Evolutionary conservation across 2,888 invertebrate species (phyloP), one percentile per base, ranked within the genome.

Genomic region (Phyllotreta cruciferae): DNA sequence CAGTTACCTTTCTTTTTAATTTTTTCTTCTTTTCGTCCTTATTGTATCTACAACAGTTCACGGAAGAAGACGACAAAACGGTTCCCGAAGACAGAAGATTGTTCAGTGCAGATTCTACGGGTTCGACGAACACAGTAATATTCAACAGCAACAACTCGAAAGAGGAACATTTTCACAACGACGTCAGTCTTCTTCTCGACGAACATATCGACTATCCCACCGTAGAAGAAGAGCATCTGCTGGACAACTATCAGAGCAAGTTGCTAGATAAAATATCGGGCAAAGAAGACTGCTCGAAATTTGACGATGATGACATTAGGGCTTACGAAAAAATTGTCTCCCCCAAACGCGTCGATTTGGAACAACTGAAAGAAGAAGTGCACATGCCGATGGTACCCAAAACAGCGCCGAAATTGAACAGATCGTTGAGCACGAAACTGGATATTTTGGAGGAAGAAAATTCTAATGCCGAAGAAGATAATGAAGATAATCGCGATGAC

Each of bases 81-180:
- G 6, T 24, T 6, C 10, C 54, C 8, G 53, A 57, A 13, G 62
- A 34, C 45, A 39, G 38, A 13, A 67, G 67, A 50, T 66, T 70
- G 10, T 61, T 71, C 50, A 76, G 74, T 66, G 70, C 70, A 39
- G 72, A 71, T 44, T 77, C 77, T 0, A 64, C 67, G 8, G 76
- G 75, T 65, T 75, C 75, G 0, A 66, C 66, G 10, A 69, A 68
- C 10, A 77, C 77, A 8, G 74, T 77, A 7, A 73, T 77, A 36
- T 63, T 64, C 36, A 73, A 71, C 7, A 56, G 62, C 36, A 73
- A 71, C 7, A 56, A 62, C 37, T 10, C 36, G 14, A 11, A 38
- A 39, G 24, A 39, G 3, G 13, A 24, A 11, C 24, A 45, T n/a
- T 44, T 36, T 45, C 53, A 57, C 36, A 45, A 39, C 8, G 44